Conservation (phyloP, 2,888 invertebrate species). For the Brachyptera risi region DNA sequence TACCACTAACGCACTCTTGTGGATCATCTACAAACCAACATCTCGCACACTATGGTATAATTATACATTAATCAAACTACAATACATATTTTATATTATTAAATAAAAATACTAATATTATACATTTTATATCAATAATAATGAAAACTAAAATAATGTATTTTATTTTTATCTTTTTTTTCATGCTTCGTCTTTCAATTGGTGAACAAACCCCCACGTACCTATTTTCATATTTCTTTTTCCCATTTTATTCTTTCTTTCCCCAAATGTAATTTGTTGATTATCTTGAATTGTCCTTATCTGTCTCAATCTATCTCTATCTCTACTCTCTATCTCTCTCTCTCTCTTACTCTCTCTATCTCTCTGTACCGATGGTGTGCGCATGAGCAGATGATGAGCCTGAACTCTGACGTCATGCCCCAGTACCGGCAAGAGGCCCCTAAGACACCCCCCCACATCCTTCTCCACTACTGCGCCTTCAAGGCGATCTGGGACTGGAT, state of each 20-base stretch:
- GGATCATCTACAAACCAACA: too few relatives aligned
- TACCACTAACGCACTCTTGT: not conserved
- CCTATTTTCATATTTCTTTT: not conserved
- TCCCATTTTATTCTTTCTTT: not conserved
- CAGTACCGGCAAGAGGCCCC: slow-evolving; percentile 99
- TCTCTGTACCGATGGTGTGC: not conserved
- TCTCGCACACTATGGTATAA: too few relatives aligned
- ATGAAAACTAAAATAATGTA: slow-evolving; percentile 6
- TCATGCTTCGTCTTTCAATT: slow-evolving; percentile 1
- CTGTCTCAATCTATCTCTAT: not conserved
- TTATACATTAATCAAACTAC: too few relatives aligned
- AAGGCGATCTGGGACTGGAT: slow-evolving; percentile 99
- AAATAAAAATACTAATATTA: too few relatives aligned
- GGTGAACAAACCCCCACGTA: not conserved
- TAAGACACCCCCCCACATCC: slow-evolving; percentile 98
- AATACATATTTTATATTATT: too few relatives aligned
- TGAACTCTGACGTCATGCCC: slow-evolving; percentile 96
- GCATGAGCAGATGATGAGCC: slow-evolving; percentile 80
- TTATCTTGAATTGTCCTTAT: not conserved
- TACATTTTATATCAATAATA: too few relatives aligned
- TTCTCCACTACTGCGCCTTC: slow-evolving; percentile 99
- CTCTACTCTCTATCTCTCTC: slow-evolving; percentile 1
- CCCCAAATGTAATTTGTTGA: too few relatives aligned
- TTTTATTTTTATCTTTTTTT: slow-evolving; percentile 19
- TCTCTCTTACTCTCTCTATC: slow-evolving; percentile 7